Evolutionary conservation across 2,113 vertebrate species (phyloP).

Genomic region (Pomatostomus ruficeps): DNA sequence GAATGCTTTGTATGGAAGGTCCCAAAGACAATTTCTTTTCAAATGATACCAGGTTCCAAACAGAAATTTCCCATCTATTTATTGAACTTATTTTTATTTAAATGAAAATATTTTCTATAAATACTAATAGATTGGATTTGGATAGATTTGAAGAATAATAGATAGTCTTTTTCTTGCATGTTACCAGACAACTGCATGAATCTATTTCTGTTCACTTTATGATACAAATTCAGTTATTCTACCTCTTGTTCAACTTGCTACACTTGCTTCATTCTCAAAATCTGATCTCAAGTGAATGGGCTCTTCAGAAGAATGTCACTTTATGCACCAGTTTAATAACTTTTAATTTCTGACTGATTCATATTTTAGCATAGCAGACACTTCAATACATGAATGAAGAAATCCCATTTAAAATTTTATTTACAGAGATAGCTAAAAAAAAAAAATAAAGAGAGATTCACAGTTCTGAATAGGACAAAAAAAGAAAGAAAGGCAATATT

Average conservation of each 20-base stretch:
- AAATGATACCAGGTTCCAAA: background rate
- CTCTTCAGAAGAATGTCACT: background rate
- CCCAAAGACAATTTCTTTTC: background rate
- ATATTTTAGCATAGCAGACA: background rate
- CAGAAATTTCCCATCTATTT: background rate
- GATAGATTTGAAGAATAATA: background rate
- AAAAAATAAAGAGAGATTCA: background rate
- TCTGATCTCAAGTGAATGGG: background rate
- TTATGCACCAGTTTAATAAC: background rate
- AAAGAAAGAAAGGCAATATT: background rate
- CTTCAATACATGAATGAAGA: background rate
- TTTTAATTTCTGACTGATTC: background rate
- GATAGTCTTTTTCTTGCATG: background rate
- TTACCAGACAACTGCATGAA: background rate
- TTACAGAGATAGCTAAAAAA: background rate
- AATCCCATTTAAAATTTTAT: background rate
- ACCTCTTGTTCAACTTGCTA: background rate
- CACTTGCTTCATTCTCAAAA: background rate
- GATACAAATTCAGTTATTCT: background rate
- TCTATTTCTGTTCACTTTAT: background rate
- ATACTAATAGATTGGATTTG: background rate
- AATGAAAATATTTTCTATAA: background rate
- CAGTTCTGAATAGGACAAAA: background rate
- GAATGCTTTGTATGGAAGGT: background rate
- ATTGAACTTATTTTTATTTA: background rate